Base-by-base conservation (phyloP, 1,140 invertebrate species). In the Heliconius hewitsoni region DNA sequence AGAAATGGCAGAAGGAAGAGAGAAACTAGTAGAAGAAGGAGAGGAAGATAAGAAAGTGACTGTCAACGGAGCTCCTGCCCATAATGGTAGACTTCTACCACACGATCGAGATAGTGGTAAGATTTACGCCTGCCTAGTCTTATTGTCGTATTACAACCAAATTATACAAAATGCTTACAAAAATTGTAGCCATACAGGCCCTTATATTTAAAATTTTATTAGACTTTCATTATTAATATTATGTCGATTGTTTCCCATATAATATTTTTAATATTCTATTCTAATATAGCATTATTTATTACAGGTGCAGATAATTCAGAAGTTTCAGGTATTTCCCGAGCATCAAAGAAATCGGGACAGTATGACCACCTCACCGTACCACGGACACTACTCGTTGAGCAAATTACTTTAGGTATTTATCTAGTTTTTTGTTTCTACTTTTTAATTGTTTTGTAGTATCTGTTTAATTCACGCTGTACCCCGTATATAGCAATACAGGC, bases 291-390 rank as follows among this genome's bases (percentile, higher is more conserved):
- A 37, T 46, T 74, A 71, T 76, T 34, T 79, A 50, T 80, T 72
- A 2, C 78, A 92, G 91, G 90, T 55, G 87, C 91, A 6, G 98
- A 98, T 89, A 97, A 97, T 76, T 97, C 97, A 4, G 97, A 97
- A 81, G 97, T 97, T 30, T 97, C 97, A 6, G 96, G 97, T 39
- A 97, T 97, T 74, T 97, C 96, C 1, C 96, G 96, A 50, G 96
- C 95, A 27, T 98, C 97, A 0, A 97, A 97, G 88, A 95, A 94
- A 73, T 95, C 95, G 0, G 86, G 87, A 0, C 96, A 96, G 70
- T 98, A 97, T 85, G 98, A 98, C 57, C 97, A 97, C 83, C 92
- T 98, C 8, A 94, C 96, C 0, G 96, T 98, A 73, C 96, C 97
- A 0, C 95, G 98, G 71, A 95, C 96, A 19, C 95, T 97, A 79